Conservation (phyloP, 2,113 vertebrate species). For the Brachyistius frenatus region DNA sequence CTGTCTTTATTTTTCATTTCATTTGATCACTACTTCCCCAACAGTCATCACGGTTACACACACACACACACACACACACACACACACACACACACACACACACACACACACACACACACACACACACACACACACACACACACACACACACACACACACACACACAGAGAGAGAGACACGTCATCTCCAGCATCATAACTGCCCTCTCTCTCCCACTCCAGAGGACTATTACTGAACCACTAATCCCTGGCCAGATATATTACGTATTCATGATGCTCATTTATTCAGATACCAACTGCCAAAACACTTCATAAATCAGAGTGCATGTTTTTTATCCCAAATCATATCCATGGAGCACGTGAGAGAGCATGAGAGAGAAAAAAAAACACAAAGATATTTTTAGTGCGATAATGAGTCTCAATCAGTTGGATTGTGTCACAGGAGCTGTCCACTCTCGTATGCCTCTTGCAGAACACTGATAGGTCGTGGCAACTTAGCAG, state of each 20-base stretch:
- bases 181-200: slow-evolving; percentile 8
- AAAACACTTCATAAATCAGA: slow-evolving; percentile 42
- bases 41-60: neutral
- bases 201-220: neutral
- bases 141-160: too few species aligned
- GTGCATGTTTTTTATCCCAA: neutral
- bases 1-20: neutral
- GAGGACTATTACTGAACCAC: slow-evolving; percentile 15
- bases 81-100: too few species aligned
- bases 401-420: slow-evolving; percentile 31
- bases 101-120: too few species aligned
- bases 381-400: neutral
- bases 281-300: slow-evolving; percentile 42
- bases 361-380: neutral
- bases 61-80: too few species aligned
- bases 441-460: slow-evolving; percentile 40
- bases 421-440: slow-evolving; percentile 37
- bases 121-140: too few species aligned
- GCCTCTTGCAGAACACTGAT: slow-evolving; percentile 30
- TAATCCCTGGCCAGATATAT: slow-evolving; percentile 41
- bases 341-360: neutral
- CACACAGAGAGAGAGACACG: neutral
- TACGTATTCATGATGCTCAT: slow-evolving; percentile 52
- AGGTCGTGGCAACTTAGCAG: slow-evolving; percentile 35
- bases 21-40: neutral